Evolutionary conservation across 2,797 vertebrate species (phyloP).

Genomic region (Falco berigora): DNA sequence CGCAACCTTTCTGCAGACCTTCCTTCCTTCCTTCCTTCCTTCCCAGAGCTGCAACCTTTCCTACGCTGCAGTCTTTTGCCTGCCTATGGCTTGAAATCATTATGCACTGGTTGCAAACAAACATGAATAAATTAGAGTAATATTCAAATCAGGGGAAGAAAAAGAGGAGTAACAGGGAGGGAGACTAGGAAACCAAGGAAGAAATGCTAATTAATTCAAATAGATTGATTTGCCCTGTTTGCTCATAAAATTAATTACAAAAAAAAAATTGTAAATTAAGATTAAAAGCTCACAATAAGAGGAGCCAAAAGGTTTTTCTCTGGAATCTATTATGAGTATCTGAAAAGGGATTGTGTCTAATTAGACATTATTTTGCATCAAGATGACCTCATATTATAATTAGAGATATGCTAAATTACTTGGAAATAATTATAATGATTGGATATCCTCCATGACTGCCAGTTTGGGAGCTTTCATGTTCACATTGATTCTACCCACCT

Average conservation of each 20-base stretch:
- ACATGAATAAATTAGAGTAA: slow-evolving; percentile 46
- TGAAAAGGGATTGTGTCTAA: slow-evolving; percentile 50
- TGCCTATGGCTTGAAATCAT: background rate
- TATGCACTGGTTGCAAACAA: slow-evolving; percentile 36
- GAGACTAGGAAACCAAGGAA: slow-evolving; percentile 30
- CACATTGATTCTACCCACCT: background rate
- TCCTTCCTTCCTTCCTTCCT: background rate
- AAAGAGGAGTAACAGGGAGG: background rate
- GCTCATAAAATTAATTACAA: slow-evolving; percentile 44
- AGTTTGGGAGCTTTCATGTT: slow-evolving; percentile 13
- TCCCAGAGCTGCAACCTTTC: background rate
- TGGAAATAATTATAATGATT: slow-evolving; percentile 48
- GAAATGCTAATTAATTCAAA: slow-evolving; percentile 62
- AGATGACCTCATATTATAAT: slow-evolving; percentile 67
- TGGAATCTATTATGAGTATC: slow-evolving; percentile 35
- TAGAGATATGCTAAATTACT: slow-evolving; percentile 54
- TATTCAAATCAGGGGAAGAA: slow-evolving; percentile 29
- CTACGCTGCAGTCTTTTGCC: background rate
- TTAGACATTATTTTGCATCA: slow-evolving; percentile 50
- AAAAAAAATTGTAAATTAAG: slow-evolving; percentile 14
- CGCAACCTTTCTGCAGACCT: background rate
- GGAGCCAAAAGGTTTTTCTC: slow-evolving; percentile 49
- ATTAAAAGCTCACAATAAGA: slow-evolving; percentile 37
- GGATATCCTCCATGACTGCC: background rate
- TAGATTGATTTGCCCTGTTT: slow-evolving; percentile 40